Percentiles rank a stretch among this genome's conserved stretches.
Conservation (phyloP, 1,140 invertebrate species). For the Akabosia matsudoensis region DNA sequence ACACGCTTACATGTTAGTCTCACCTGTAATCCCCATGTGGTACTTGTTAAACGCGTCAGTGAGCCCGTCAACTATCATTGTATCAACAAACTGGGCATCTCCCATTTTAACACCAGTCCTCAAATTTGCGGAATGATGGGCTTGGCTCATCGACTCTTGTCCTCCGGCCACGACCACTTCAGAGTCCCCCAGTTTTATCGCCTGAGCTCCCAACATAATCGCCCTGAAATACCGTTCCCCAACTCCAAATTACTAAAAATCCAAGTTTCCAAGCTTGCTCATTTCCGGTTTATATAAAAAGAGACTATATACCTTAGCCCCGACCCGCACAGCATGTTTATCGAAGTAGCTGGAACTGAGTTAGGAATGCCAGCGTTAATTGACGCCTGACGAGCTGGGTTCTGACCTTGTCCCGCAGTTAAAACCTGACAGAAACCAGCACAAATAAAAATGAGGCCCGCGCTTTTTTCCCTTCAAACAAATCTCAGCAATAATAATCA, state of each 20-base stretch:
- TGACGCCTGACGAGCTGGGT: slow-evolving; percentile 77
- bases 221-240: slow-evolving; percentile 55
- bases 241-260: not conserved
- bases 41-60: slow-evolving; percentile 73
- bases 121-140: slow-evolving; percentile 68
- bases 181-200: slow-evolving; percentile 67
- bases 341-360: slow-evolving; percentile 66
- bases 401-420: slow-evolving; percentile 74
- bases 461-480: too few relatives aligned
- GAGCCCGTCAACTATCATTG: slow-evolving; percentile 72
- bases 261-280: not conserved
- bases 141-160: slow-evolving; percentile 80
- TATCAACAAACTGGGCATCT: slow-evolving; percentile 63
- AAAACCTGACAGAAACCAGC: too few relatives aligned
- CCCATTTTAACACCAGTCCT: slow-evolving; percentile 70
- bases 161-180: slow-evolving; percentile 74
- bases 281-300: too few relatives aligned
- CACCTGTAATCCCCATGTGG: slow-evolving; percentile 83
- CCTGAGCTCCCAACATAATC: slow-evolving; percentile 65
- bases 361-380: slow-evolving; percentile 72
- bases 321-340: slow-evolving; percentile 85
- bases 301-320: slow-evolving; percentile 65
- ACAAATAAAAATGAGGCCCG: slow-evolving; percentile 46
- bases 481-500: not conserved
- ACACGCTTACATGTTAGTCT: slow-evolving; percentile 10